Evolutionary conservation across 2,888 invertebrate genomes (phyloP).

Genomic region (Drosophila meridionalis): DNA sequence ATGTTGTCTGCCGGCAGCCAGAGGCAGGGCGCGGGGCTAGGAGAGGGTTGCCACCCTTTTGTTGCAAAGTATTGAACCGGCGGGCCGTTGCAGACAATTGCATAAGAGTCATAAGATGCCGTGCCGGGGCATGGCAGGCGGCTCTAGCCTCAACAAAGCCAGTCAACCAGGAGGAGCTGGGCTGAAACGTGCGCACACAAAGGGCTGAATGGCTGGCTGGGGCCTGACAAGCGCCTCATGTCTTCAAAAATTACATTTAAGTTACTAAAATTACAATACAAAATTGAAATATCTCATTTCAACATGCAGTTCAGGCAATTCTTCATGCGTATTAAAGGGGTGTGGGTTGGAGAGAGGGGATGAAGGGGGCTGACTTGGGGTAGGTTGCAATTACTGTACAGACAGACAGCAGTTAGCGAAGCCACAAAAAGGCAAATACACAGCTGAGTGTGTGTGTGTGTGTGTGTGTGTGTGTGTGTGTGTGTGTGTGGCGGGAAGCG

Average conservation of each 20-base stretch:
- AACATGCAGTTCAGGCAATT: slow-evolving; percentile 63
- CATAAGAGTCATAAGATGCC: slow-evolving; percentile 24
- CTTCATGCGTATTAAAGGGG: slow-evolving; percentile 67
- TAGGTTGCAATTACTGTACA: slow-evolving; percentile 43
- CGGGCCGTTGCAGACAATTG: slow-evolving; percentile 38
- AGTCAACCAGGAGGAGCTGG: background rate
- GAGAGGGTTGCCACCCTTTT: slow-evolving; percentile 18
- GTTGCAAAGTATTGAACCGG: slow-evolving; percentile 53
- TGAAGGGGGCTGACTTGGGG: background rate
- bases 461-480: slow-evolving; percentile 1
- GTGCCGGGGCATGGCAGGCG: background rate
- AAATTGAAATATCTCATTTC: slow-evolving; percentile 81
- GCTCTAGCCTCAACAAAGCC: slow-evolving; percentile 19
- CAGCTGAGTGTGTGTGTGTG: background rate
- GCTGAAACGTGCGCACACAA: slow-evolving; percentile 46
- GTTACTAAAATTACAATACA: slow-evolving; percentile 74
- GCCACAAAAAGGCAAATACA: slow-evolving; percentile 46
- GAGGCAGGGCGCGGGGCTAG: background rate
- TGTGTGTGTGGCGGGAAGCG: background rate
- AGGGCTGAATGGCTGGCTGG: slow-evolving; percentile 25
- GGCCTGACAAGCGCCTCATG: slow-evolving; percentile 54
- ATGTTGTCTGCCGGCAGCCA: slow-evolving; percentile 7
- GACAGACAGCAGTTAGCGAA: slow-evolving; percentile 45
- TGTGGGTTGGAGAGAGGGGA: background rate
- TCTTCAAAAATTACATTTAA: slow-evolving; percentile 76